Base-by-base conservation (phyloP, 2,797 vertebrate species). In the Apogon talboti region DNA sequence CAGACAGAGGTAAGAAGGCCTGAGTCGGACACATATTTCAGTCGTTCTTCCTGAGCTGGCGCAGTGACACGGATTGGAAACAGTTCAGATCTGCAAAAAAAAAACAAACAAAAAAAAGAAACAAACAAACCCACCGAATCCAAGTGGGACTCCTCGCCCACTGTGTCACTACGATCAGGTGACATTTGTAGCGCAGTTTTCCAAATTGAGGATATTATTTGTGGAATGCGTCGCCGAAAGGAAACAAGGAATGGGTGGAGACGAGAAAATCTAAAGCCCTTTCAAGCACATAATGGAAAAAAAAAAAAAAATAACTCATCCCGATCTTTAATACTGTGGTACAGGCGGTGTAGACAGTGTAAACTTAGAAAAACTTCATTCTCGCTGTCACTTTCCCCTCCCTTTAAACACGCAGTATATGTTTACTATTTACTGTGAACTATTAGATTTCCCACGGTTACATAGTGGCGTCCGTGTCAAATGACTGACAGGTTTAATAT, bases 211-310 rank as follows among this genome's bases (percentile, higher is more conserved):
- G 15, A 53, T 54, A 16, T 76, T 48, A 2, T 40, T 13, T 28
- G 33, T 8, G 40, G 48, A 65, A 64, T 59, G 55, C 11, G 42
- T 2, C 38, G 44, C 38, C n/a, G 45, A 37, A 1, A 40, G 44
- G 60, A 72, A 68, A 57, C 19, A 15, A 53, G 48, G 19, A 42
- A 35, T 65, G 84, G 85, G 82, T 79, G 86, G 86, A 84, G 81
- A 78, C 83, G 49, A 47, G 21, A 9, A 38, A 73, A 76, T n/a
- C 43, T 28, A 7, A 18, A 2, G 33, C 11, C 15, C 6, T 28
- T 42, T 43, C 30, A 44, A 28, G 24, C 3, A n/a, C 21, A 12
- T 2, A n/a, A 0, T 8, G 10, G 5, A 11, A 11, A 56, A 7
- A 33, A 33, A 4, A 33, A n/a, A n/a, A n/a, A n/a, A n/a, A n/a